Evolutionary conservation across 1,140 invertebrate species (phyloP), one percentile per base, ranked within the genome.

Genomic region (Brachionus koreanus): DNA sequence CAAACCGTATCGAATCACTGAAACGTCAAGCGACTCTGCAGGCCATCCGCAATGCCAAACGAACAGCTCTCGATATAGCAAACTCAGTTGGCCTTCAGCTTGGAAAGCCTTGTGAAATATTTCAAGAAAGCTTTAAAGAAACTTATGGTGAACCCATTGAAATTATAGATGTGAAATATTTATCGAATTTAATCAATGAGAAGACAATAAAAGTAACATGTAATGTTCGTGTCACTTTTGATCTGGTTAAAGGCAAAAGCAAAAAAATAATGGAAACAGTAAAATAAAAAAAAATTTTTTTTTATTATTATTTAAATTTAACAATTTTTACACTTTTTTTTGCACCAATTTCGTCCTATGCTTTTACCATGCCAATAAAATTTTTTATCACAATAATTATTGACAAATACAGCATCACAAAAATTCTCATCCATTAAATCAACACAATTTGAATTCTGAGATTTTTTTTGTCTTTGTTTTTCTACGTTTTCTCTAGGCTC

Each of bases 11-110:
- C 16, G 85, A 88, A 82, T 85, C 84, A 63, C 83, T 87, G 2
- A 86, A 87, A 83, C 85, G 85, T 75, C 86, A 87, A 83, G 84
- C 85, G 13, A 85, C 85, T 82, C 37, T 87, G 61, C 81, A 86
- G 39, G 86, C 87, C 10, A 84, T 87, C 10, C 85, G 86, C 65
- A 87, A 87, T 85, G 87, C 87, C 2, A 86, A 87, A 82, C 84
- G 85, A 42, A 87, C 87, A 83, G 87, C 87, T 29, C 83, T 85
- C 35, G 87, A 87, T 82, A 86, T 87, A 84, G 86, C 87, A 13
- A 82, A 83, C n/a, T 84, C 86, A 83, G 84, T 87, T 7, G 84
- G 86, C 35, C 84, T 77, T 25, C 46, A 57, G 19, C 29, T 77
- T 2, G 74, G 46, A 7, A 77, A 77, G 37, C 46, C 74, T 25